Evolutionary conservation across 2,888 invertebrate genomes (phyloP).

Genomic region (Cosmopolites sordidus): DNA sequence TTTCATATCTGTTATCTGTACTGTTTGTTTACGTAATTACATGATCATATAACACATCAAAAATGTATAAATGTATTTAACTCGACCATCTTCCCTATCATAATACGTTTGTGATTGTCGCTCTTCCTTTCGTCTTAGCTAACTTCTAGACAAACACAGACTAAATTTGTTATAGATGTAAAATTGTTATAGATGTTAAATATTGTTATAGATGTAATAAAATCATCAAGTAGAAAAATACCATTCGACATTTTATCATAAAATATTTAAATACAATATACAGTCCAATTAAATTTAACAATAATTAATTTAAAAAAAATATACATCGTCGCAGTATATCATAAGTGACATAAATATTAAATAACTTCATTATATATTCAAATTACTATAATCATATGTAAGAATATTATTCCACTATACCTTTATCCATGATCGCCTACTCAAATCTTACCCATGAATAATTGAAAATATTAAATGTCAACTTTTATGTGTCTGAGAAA

Average conservation of each 20-base stretch:
- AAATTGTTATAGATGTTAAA: too few relatives aligned
- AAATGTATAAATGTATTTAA: too few relatives aligned
- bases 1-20: too few relatives aligned
- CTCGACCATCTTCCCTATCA: too few relatives aligned
- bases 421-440: slow-evolving; percentile 17
- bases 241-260: not conserved
- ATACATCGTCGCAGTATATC: slow-evolving; percentile 6
- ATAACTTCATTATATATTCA: slow-evolving; percentile 20
- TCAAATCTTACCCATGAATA: slow-evolving; percentile 9
- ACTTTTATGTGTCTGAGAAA: slow-evolving; percentile 7
- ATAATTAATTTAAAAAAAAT: slow-evolving; percentile 19
- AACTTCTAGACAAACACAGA: too few relatives aligned
- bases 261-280: slow-evolving; percentile 19
- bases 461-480: slow-evolving; percentile 11
- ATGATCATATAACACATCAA: too few relatives aligned
- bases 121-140: too few relatives aligned
- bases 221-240: too few relatives aligned
- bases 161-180: too few relatives aligned
- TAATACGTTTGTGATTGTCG: too few relatives aligned
- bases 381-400: slow-evolving; percentile 20
- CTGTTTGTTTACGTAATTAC: too few relatives aligned
- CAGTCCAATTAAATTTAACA: slow-evolving; percentile 15
- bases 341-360: slow-evolving; percentile 18
- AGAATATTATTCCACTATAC: slow-evolving; percentile 14
- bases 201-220: too few relatives aligned